Evolutionary conservation across 37 sponge, comb jelly and placozoan species (phyloP).

Genomic region (Ephydatia muelleri): DNA sequence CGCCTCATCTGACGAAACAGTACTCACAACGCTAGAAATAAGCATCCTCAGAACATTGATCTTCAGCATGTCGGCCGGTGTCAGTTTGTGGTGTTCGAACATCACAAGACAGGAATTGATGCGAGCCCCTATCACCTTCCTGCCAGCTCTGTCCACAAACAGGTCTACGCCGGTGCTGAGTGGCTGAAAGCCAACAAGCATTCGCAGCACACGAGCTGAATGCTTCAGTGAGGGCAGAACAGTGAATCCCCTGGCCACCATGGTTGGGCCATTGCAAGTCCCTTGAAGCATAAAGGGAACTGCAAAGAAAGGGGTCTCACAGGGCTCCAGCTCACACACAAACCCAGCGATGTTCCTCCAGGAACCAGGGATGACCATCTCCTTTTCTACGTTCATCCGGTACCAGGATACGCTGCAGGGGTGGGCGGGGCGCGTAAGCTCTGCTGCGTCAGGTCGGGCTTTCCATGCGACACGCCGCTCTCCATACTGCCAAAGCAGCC

Average conservation of each 20-base stretch:
- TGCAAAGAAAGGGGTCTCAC: slow-evolving; percentile 20
- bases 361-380: slow-evolving; percentile 9
- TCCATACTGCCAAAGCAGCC: slow-evolving; percentile 67
- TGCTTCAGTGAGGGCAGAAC: slow-evolving; percentile 49
- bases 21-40: slow-evolving; percentile 33
- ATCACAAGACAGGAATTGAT: slow-evolving; percentile 21
- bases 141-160: background rate
- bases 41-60: slow-evolving; percentile 53
- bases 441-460: background rate
- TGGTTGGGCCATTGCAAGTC: background rate
- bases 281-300: slow-evolving; percentile 47
- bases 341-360: slow-evolving; percentile 46
- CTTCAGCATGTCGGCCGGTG: slow-evolving; percentile 25
- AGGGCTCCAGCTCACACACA: slow-evolving; percentile 10
- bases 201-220: slow-evolving; percentile 4
- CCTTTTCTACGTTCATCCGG: slow-evolving; percentile 10
- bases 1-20: background rate
- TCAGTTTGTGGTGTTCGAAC: background rate
- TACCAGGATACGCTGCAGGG: slow-evolving; percentile 45
- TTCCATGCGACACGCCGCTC: slow-evolving; percentile 46
- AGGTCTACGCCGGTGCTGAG: slow-evolving; percentile 13
- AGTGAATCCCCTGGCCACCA: slow-evolving; percentile 21
- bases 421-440: slow-evolving; percentile 34
- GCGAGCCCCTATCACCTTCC: slow-evolving; percentile 8
- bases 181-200: slow-evolving; percentile 57